These are phyloP conservation scores for Agrotis clavis DNA, from an alignment of 2,888 invertebrate genomes.

Conservation along the genomic window DNA sequence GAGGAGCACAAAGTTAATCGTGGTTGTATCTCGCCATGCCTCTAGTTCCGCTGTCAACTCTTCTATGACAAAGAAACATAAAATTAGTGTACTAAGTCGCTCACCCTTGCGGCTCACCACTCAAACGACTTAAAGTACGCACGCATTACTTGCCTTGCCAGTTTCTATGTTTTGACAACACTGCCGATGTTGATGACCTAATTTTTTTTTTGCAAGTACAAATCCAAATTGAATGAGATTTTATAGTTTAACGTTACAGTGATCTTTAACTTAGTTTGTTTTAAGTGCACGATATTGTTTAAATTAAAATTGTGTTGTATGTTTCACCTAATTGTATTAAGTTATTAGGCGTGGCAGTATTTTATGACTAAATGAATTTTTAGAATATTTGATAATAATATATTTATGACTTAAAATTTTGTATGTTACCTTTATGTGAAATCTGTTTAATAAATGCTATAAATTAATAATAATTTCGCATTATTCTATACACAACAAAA, in stretches of 20 bases:
- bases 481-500: conserved; percentile 84
- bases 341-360: conserved; percentile 89
- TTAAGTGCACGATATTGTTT: conserved; percentile 91
- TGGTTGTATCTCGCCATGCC: conserved; percentile 75
- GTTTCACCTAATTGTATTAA: conserved; percentile 89
- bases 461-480: conserved; percentile 87
- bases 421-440: conserved; percentile 90
- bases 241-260: conserved; percentile 89
- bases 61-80: conserved; percentile 88
- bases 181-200: conserved; percentile 87
- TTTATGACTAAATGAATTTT: conserved; percentile 84
- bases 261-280: conserved; percentile 89
- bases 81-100: conserved; percentile 70
- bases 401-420: conserved; percentile 87
- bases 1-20: conserved; percentile 79
- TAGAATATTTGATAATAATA: conserved; percentile 85
- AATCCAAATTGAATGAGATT: conserved; percentile 91
- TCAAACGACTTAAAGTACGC: conserved; percentile 82
- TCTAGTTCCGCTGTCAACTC: conserved; percentile 87
- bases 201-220: conserved; percentile 89
- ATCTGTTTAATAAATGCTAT: conserved; percentile 90
- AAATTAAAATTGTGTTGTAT: conserved; percentile 89
- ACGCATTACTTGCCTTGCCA: conserved; percentile 90
- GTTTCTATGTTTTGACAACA: conserved; percentile 90
- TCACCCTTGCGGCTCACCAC: conserved; percentile 73